phyloP scores from a whole-genome alignment of 2,888 invertebrate species.

The Plebejus anna region DNA sequence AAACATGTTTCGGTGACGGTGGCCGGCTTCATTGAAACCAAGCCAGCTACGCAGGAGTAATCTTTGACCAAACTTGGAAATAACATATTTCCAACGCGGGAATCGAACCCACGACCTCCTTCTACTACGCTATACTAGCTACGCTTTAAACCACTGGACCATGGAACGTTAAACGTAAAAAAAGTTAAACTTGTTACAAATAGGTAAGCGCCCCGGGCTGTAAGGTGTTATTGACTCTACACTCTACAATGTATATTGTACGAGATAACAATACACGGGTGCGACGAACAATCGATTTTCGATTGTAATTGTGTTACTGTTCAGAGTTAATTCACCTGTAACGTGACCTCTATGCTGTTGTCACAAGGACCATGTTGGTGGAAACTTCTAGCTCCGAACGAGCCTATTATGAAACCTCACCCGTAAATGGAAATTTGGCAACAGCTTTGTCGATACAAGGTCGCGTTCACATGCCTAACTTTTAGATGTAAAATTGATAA shows the following conservation, averaged over 20 bases:
- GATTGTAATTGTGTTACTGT: background rate
- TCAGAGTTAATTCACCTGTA: background rate
- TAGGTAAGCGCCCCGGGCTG: no score
- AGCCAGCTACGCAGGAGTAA: no score
- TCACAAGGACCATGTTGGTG: background rate
- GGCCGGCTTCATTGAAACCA: no score
- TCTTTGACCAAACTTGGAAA: no score
- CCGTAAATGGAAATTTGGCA: constrained; percentile 15
- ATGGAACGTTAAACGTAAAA: no score
- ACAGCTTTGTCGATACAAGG: background rate
- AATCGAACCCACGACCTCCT: no score
- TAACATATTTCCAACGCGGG: no score
- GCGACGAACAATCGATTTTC: background rate
- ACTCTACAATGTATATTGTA: background rate
- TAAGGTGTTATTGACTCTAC: background rate
- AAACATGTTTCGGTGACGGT: no score
- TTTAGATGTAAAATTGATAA: background rate
- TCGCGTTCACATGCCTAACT: background rate
- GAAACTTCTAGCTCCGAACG: background rate
- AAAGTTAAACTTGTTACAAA: no score
- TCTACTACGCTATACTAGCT: no score
- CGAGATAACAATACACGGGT: background rate
- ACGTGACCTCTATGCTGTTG: background rate
- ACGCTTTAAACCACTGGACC: no score
- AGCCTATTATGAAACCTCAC: background rate